These are phyloP conservation scores for Machimus atricapillus DNA, from an alignment of 2,888 invertebrate species.

Conservation along the genomic window DNA sequence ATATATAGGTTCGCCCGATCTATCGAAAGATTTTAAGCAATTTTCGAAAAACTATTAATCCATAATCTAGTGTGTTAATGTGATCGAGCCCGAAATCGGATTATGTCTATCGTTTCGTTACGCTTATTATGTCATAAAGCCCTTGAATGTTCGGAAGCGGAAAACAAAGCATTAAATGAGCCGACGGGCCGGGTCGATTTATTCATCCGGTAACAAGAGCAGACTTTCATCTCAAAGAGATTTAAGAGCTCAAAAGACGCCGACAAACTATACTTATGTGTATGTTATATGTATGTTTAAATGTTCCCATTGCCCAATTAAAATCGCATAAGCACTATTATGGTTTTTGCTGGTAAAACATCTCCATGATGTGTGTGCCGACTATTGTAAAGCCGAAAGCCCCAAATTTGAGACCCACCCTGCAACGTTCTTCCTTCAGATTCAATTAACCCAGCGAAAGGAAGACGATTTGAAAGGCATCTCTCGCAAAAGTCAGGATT, in stretches of 20 bases:
- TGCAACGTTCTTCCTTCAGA: background rate
- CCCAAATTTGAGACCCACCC: background rate
- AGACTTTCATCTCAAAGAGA: background rate
- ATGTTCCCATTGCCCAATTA: background rate
- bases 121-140: background rate
- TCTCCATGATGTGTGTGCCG: background rate
- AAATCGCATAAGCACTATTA: background rate
- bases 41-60: background rate
- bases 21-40: too few relatives aligned
- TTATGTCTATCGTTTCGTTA: background rate
- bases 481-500: conserved; percentile 11
- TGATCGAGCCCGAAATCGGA: background rate
- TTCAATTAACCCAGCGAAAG: background rate
- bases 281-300: background rate
- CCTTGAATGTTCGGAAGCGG: background rate
- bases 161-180: background rate
- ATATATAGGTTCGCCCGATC: too few relatives aligned
- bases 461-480: background rate
- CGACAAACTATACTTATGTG: background rate
- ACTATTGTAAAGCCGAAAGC: background rate
- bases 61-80: background rate
- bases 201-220: background rate
- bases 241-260: background rate
- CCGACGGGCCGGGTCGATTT: background rate
- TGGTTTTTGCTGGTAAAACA: background rate